phyloP scores from a whole-genome alignment of 2,797 vertebrate genomes.

The Rachycentron canadum region DNA sequence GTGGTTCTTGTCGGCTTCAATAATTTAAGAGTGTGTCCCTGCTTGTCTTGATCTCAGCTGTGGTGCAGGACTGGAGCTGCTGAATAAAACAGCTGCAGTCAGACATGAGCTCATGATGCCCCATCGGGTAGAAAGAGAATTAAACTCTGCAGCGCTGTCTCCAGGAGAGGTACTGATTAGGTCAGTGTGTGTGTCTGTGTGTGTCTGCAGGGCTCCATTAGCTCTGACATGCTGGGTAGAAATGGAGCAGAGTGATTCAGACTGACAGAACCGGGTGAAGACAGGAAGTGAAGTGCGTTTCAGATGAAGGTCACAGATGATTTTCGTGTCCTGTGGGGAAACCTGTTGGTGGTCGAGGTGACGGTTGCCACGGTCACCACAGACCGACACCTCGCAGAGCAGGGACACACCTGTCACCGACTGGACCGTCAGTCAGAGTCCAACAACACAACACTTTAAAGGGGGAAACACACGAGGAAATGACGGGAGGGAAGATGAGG shows the following conservation, averaged over 20 bases:
- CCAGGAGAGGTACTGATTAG: constrained; percentile 47
- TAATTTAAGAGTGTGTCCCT: neutral
- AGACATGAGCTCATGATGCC: constrained; percentile 43
- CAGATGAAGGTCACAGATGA: constrained; percentile 54
- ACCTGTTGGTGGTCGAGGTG: constrained; percentile 26
- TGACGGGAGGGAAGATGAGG: neutral
- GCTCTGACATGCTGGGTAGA: constrained; percentile 46
- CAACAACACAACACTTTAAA: too few species aligned
- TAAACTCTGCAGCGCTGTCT: constrained; percentile 55
- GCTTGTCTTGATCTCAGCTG: too few species aligned
- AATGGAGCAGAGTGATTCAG: constrained; percentile 55
- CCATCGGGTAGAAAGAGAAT: constrained; percentile 6
- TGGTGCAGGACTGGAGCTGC: neutral
- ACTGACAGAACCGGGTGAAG: constrained; percentile 52
- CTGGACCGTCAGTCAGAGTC: too few species aligned
- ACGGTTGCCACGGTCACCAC: constrained; percentile 23
- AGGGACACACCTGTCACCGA: neutral
- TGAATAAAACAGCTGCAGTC: constrained; percentile 50
- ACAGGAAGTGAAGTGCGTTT: constrained; percentile 36
- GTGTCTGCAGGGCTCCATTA: constrained; percentile 49
- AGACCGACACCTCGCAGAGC: constrained; percentile 2
- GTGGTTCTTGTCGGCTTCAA: neutral
- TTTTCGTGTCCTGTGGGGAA: constrained; percentile 12
- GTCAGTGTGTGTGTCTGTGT: constrained; percentile 28
- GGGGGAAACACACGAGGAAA: neutral